These are phyloP conservation scores for Tenthredo amoena DNA, from an alignment of 2,888 invertebrate species.

Conservation along the genomic window DNA sequence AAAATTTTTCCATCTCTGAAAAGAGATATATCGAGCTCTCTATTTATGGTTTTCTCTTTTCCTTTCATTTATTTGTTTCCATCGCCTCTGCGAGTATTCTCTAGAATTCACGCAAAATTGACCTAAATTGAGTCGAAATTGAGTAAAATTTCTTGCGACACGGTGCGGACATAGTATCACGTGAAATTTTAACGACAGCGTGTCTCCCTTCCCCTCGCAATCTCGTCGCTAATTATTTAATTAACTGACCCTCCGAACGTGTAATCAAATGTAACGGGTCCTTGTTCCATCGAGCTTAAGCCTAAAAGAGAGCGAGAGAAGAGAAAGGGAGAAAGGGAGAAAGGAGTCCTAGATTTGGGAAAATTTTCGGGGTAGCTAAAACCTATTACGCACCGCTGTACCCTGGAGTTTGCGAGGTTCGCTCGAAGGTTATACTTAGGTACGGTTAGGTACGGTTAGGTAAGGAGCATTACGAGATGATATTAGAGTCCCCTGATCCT, in stretches of 20 bases:
- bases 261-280: slow-evolving; percentile 54
- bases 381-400: slow-evolving; percentile 49
- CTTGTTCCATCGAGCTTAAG: slow-evolving; percentile 21
- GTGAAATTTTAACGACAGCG: slow-evolving; percentile 40
- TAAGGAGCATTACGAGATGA: slow-evolving; percentile 68
- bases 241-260: slow-evolving; percentile 46
- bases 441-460: slow-evolving; percentile 57
- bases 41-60: slow-evolving; percentile 4
- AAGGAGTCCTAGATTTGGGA: slow-evolving; percentile 42
- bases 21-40: neutral
- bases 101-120: neutral
- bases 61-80: neutral
- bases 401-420: slow-evolving; percentile 33
- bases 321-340: neutral
- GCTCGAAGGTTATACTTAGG: slow-evolving; percentile 30
- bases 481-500: slow-evolving; percentile 66
- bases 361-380: slow-evolving; percentile 43
- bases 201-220: slow-evolving; percentile 55
- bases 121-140: neutral
- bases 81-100: neutral
- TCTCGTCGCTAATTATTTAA: slow-evolving; percentile 55
- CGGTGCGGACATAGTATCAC: neutral
- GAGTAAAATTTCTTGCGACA: slow-evolving; percentile 7
- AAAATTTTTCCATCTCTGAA: slow-evolving; percentile 8
- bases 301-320: slow-evolving; percentile 15